Evolutionary conservation across 2,888 invertebrate genomes (phyloP), one percentile per base, ranked within the genome.

Genomic region (Drosophila ochracea): DNA sequence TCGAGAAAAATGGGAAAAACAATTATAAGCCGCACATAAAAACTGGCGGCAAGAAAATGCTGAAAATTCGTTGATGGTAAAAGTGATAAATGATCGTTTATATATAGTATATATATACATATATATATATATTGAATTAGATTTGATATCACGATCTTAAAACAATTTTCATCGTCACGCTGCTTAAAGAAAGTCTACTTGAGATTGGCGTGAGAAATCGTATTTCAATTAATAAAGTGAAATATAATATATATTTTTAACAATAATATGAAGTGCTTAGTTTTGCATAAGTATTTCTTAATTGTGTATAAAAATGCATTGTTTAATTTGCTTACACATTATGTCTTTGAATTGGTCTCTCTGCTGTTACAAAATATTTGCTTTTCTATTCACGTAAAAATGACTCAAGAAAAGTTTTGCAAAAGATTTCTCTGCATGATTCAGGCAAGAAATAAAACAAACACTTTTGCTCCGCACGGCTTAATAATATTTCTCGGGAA

Each of bases 11-110:
- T 3, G 11, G 35, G 37, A 43, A 65, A 64, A 65, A 39, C 60
- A 67, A 67, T 70, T 67, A 79, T 52, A 30, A 57, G 39, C 31
- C 19, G 41, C 35, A 50, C 60, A 60, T 6, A 13, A 72, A 49
- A 30, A 47, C 13, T 7, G 52, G 39, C 16, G 21, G 37, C 63
- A 39, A 31, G 66, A 53, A 79, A 79, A 70, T 50, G 47, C 28
- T 28, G 55, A 49, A 80, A 76, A 66, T 54, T 53, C 39, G 21
- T 47, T n/a, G 58, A 19, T 13, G 16, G 1, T 25, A 61, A 52
- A n/a, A 35, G 43, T 67, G n/a, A 79, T 57, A 54, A 68, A 65
- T 61, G 49, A 55, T 35, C 39, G 21, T 31, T 13, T 28, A 28
- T 28, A 28, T 33, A 25, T 10, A 5, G 1, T 25, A n/a, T 30